Base-by-base conservation (phyloP, 2,113 vertebrate genomes). In the Sarotherodon lohbergeri region DNA sequence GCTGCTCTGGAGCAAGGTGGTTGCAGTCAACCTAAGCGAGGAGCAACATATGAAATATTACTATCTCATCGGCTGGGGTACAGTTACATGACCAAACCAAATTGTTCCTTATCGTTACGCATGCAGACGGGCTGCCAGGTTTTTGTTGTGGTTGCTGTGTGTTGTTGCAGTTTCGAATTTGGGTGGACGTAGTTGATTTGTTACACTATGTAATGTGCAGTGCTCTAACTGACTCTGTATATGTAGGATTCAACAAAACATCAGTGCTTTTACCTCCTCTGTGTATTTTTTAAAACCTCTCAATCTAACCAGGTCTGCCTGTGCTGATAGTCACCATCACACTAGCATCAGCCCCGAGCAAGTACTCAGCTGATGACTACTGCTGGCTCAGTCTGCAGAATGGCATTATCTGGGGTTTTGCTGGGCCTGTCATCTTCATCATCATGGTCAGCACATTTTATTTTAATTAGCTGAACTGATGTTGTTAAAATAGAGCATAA, bases 1-100 rank as follows among this genome's bases (percentile, higher is more conserved):
- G 86, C 91, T 97, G 83, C 97, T 97, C n/a, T 97, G 97, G 97
- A 97, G 97, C 94, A 97, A 97, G 68, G 97, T 97, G 90, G 97
- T 97, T 5, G 96, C 96, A 1, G 97, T 97, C 82, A 97, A 97
- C 94, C 88, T 97, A 17, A 97, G 93, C 41, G 97, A 97, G 68
- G 96, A 96, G 34, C 90, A 94, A 19, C 97, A 97, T 90, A 97
- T 97, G 97, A 97, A 97, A 86, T 97, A 97, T 93, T 97, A 97
- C 92, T 97, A 97, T 92, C 93, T 97, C 80, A 97, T 97, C 85
- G 97, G 97, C 91, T 97, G 97, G 97, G 97, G 97, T 97, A 95
- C 54, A 1, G n/a, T 11, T 2, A 27, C 32, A 78, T 55, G 14
- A 63, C 50, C 17, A 1, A 43, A 41, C 14, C 54, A 80, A 41